A percentile compares a stretch with the other conserved stretches of the same genome.
phyloP scores from a whole-genome alignment of 1,140 invertebrate species.

The Hetaerina americana region DNA sequence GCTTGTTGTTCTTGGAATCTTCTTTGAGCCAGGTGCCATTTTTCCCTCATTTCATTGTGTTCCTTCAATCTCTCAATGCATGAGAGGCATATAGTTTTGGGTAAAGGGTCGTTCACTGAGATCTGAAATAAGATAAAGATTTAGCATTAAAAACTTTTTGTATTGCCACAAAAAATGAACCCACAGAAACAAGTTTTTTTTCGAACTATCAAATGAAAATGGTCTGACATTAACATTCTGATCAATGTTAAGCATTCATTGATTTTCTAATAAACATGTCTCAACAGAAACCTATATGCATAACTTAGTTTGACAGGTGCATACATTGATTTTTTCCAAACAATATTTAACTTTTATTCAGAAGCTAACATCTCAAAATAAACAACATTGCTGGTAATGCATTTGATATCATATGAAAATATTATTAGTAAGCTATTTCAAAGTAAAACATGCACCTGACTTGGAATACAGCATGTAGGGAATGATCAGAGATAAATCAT shows the following conservation, averaged over 20 bases:
- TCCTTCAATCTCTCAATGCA: constrained; percentile 53
- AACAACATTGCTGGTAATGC: no score
- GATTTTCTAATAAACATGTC: background rate
- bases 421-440: no score
- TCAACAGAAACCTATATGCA: background rate
- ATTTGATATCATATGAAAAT: no score
- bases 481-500: no score
- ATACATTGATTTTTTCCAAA: no score
- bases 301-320: background rate
- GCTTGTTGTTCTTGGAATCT: background rate
- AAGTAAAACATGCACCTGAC: no score
- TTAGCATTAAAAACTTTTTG: background rate
- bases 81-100: constrained; percentile 56
- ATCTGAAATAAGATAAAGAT: constrained; percentile 38
- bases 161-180: background rate
- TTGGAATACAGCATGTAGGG: no score
- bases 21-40: background rate
- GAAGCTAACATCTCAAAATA: no score
- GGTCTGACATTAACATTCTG: background rate
- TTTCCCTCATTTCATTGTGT: constrained; percentile 49
- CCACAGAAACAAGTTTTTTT: background rate
- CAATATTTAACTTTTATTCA: no score
- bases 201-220: background rate
- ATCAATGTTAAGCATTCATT: background rate
- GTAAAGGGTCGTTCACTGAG: constrained; percentile 51